Base-by-base conservation (phyloP, 2,797 vertebrate genomes). In the Diplodus sargus region DNA sequence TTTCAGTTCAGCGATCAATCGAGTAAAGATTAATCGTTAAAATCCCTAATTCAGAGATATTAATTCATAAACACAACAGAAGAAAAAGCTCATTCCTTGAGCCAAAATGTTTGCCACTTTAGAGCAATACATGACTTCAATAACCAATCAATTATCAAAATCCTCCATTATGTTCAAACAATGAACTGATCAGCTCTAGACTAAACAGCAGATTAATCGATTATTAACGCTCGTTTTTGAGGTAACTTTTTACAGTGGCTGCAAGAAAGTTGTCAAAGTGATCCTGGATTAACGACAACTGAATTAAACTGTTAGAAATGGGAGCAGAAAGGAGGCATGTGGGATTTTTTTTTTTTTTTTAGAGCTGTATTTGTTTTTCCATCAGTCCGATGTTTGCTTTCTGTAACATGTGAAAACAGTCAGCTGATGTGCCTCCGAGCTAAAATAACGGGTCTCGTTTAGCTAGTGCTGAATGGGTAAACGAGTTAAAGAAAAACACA, bases 181-280 rank as follows among this genome's bases (percentile, higher is more conserved):
- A 28, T 14, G 6, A 17, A 22, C 17, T 11, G 49, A 63, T 48
- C 45, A 16, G n/a, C 42, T 61, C 8, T 16, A 16, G 34, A n/a
- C 18, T 60, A 8, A 42, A 59, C 28, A 3, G 7, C n/a, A 67
- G 14, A 17, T 25, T 42, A 4, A 18, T 13, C 28, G 39, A 39
- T 39, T 10, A 39, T 39, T 11, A 39, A 11, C 39, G 39, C 39
- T 39, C 39, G 39, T 39, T 34, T 34, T 34, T 39, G 39, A 39
- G 39, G 39, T 11, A 39, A 39, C 39, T 39, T 39, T 39, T 39
- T 39, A 39, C 39, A 39, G 39, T 11, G 39, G 56, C 39, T 42
- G 52, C 0, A 39, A 74, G 20, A 20, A 77, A 70, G 72, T 69
- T 83, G 48, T 12, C 59, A 43, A 30, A 81, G 56, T 69, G 12